Evolutionary conservation across 1,140 invertebrate species (phyloP).

Genomic region (Saccostrea echinata): DNA sequence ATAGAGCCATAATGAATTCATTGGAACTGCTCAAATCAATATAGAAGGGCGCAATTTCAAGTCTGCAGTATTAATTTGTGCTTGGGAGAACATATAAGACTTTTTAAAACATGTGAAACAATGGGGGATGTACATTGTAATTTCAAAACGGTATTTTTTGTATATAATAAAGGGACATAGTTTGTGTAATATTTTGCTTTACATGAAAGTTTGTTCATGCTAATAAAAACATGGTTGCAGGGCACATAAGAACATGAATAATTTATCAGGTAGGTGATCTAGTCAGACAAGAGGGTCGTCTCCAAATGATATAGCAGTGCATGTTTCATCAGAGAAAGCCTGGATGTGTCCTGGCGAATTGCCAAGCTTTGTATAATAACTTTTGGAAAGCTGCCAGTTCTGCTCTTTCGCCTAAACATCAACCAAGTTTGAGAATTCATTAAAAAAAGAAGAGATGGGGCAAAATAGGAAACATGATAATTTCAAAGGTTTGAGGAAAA

Average conservation of each 20-base stretch:
- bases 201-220: not conserved
- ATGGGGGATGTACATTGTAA: no score
- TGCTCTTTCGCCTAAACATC: not conserved
- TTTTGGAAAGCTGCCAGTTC: conserved; percentile 26
- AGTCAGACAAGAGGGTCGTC: conserved; percentile 1
- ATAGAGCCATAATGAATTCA: not conserved
- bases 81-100: no score
- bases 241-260: conserved; percentile 30
- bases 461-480: no score
- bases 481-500: no score
- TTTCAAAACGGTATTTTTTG: no score
- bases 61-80: no score
- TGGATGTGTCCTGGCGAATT: not conserved
- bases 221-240: not conserved
- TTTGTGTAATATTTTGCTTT: no score
- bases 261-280: conserved; percentile 33
- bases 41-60: not conserved
- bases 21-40: conserved; percentile 11
- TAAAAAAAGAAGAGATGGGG: no score
- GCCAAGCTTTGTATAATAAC: not conserved
- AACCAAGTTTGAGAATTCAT: no score
- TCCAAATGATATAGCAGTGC: not conserved
- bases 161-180: no score
- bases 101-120: no score
- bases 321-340: not conserved